phyloP scores from a whole-genome alignment of 2,888 invertebrate genomes.

The Graphium colonna region DNA sequence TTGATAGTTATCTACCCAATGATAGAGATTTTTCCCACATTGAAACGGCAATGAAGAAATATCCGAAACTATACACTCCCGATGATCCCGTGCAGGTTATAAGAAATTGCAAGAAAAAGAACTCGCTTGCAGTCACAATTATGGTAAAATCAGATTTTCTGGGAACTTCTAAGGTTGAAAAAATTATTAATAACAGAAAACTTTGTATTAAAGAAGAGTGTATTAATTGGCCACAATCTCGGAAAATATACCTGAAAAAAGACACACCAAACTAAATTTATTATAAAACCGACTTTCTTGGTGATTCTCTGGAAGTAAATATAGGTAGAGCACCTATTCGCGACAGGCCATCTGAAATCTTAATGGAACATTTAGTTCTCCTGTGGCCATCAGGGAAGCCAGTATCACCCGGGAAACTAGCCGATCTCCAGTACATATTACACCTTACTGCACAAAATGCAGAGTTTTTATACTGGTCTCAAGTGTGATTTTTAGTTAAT shows the following conservation, averaged over 20 bases:
- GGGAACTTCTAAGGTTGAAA: neutral
- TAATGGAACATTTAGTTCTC: constrained; percentile 22
- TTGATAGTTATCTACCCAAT: neutral
- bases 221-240: constrained; percentile 23
- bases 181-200: constrained; percentile 16
- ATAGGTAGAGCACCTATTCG: neutral
- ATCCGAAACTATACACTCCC: constrained; percentile 20
- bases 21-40: neutral
- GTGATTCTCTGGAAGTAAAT: constrained; percentile 15
- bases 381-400: constrained; percentile 28
- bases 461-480: constrained; percentile 21
- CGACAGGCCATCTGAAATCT: neutral
- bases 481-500: constrained; percentile 27
- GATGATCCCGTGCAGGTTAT: constrained; percentile 17
- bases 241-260: constrained; percentile 3
- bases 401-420: constrained; percentile 28
- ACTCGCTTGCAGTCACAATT: constrained; percentile 5
- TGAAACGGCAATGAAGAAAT: neutral
- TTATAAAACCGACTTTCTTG: constrained; percentile 12
- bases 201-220: constrained; percentile 24
- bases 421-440: constrained; percentile 20
- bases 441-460: constrained; percentile 27
- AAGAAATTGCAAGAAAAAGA: constrained; percentile 25
- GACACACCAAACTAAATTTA: neutral
- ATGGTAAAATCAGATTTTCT: neutral